Percentiles rank a stretch among this genome's conserved stretches.
Evolutionary conservation across 2,888 invertebrate genomes (phyloP).

Genomic region (Macropis europaea): DNA sequence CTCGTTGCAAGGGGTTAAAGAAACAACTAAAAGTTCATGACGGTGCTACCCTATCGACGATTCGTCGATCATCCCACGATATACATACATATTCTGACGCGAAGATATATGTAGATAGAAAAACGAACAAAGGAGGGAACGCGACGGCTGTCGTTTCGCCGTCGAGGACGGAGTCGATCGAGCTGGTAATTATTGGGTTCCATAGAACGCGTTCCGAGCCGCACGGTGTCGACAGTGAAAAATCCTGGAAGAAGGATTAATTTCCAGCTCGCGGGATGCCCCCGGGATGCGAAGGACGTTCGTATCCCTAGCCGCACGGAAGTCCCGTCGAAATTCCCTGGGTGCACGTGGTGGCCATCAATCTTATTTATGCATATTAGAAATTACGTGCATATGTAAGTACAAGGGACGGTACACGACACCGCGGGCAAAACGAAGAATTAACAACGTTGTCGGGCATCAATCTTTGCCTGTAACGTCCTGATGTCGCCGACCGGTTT

Average conservation of each 20-base stretch:
- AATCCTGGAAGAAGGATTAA: slow-evolving; percentile 65
- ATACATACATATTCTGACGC: slow-evolving; percentile 34
- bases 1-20: too few species aligned
- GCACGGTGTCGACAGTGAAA: slow-evolving; percentile 65
- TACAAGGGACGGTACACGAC: slow-evolving; percentile 56
- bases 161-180: slow-evolving; percentile 61
- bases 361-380: slow-evolving; percentile 66
- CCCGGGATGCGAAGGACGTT: slow-evolving; percentile 11
- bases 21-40: too few species aligned
- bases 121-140: slow-evolving; percentile 16
- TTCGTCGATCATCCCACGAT: slow-evolving; percentile 49
- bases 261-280: slow-evolving; percentile 49
- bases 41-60: background rate
- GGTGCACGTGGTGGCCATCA: slow-evolving; percentile 61
- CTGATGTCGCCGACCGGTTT: slow-evolving; percentile 53
- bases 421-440: slow-evolving; percentile 37
- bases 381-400: slow-evolving; percentile 50
- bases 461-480: slow-evolving; percentile 45
- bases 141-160: slow-evolving; percentile 46
- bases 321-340: slow-evolving; percentile 48
- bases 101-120: slow-evolving; percentile 15
- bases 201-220: slow-evolving; percentile 39
- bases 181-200: slow-evolving; percentile 64
- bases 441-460: slow-evolving; percentile 61
- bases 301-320: slow-evolving; percentile 28